Evolutionary conservation across 1,140 invertebrate species (phyloP), one percentile per base, ranked within the genome.

Genomic region (Tetraneura akinire): DNA sequence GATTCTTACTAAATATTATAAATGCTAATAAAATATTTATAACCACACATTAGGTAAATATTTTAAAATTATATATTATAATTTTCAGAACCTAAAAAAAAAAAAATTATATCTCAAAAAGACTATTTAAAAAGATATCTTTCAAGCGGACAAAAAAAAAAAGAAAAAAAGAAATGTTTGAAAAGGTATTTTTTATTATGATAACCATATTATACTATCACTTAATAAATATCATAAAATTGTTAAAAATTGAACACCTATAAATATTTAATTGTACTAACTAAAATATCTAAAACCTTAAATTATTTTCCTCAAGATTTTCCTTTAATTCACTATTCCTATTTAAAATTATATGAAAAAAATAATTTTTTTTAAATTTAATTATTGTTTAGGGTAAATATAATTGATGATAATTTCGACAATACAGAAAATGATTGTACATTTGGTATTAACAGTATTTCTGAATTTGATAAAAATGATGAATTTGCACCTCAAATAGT

Each of bases 401-500:
- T 98, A 81, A 93, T 97, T 81, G 96, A 97, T 86, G 94, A 97
- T 86, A 94, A 96, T 84, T 85, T 93, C 42, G 91, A 93, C 84
- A 82, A 26, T 76, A 16, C 62, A 18, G 45, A 29, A 26, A 47
- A 81, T 92, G 10, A 87, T 88, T 11, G 89, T 90, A 86, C 92
- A n/a, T 84, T 88, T 29, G 85, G 88, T 16, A 84, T 90, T 0
- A 80, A 90, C 91, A 81, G 89, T 91, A 81, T 90, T 93, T 82
- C 86, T 92, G 62, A 91, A 94, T 80, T 87, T 94, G 10, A 85
- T 90, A 45, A 88, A 89, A 47, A 85, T 89, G 26, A 90, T 32
- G 95, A 97, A 84, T 93, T 96, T 87, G 93, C 92, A 0, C 96
- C 96, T 9, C 92, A 94, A 85, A 91, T 97, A 82, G 95, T 92